phyloP scores from a whole-genome alignment of 2,113 vertebrate genomes.

The Mesocricetus auratus region DNA sequence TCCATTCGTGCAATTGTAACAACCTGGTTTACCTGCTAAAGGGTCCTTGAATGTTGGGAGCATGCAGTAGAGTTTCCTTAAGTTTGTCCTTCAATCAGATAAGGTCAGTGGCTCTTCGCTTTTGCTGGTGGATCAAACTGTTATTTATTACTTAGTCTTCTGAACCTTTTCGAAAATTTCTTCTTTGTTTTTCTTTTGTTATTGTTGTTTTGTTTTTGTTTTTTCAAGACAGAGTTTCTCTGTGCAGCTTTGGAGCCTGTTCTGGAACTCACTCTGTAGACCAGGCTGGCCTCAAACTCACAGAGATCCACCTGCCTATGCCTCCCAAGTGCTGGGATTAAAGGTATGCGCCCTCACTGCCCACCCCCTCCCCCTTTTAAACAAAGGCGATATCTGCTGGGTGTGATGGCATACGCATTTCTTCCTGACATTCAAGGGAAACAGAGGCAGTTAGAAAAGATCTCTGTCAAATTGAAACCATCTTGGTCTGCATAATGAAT shows the following conservation, averaged over 20 bases:
- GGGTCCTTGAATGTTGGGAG: background rate
- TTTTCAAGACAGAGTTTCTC: no score
- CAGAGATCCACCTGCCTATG: no score
- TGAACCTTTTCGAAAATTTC: background rate
- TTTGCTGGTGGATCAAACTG: background rate
- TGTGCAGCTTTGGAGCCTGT: no score
- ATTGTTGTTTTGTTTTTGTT: no score
- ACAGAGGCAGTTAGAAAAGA: background rate
- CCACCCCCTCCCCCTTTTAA: background rate
- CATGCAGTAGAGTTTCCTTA: background rate
- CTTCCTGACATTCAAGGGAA: background rate
- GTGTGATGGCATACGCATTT: background rate
- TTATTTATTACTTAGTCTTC: background rate
- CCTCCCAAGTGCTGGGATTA: no score
- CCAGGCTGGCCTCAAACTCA: no score
- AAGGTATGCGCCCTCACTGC: no score
- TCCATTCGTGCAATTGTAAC: background rate
- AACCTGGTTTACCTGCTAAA: background rate
- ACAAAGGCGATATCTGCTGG: background rate
- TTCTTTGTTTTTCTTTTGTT: background rate
- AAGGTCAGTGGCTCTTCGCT: background rate
- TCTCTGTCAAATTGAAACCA: background rate
- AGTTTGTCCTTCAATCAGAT: background rate
- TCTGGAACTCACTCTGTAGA: no score
- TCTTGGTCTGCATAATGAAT: background rate